Conservation (phyloP, 2,113 vertebrate species). For the Peromyscus maniculatus region DNA sequence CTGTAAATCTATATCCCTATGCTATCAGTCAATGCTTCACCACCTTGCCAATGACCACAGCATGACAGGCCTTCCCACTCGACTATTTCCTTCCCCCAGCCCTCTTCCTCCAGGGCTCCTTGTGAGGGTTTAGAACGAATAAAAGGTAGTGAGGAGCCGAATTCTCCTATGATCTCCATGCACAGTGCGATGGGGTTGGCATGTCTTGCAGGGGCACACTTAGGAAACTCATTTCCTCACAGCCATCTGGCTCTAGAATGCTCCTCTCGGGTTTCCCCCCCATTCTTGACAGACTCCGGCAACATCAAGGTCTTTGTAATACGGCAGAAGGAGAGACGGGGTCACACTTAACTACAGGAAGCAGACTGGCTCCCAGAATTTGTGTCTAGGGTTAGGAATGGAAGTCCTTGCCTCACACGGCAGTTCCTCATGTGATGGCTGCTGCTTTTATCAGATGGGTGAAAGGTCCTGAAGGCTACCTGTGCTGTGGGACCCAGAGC, state of each 20-base stretch:
- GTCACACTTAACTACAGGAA: background rate
- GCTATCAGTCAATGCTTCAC: conserved; percentile 3
- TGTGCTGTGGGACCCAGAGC: background rate
- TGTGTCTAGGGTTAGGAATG: background rate
- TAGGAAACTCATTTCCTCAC: background rate
- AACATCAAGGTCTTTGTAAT: background rate
- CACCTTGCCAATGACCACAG: background rate
- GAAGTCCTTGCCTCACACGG: background rate
- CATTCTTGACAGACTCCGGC: conserved; percentile 4
- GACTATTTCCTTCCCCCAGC: background rate
- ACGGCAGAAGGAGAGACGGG: conserved; percentile 3
- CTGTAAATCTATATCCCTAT: background rate
- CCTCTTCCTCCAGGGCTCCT: background rate
- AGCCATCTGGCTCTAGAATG: conserved; percentile 21
- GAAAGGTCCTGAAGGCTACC: background rate
- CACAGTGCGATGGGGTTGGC: background rate
- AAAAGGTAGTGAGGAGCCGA: background rate
- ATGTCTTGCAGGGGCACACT: background rate
- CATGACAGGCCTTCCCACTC: background rate
- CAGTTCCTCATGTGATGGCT: background rate
- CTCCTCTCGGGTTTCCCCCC: background rate
- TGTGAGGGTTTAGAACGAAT: conserved; percentile 22
- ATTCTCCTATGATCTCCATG: background rate
- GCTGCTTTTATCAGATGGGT: background rate
- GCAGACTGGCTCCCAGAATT: background rate